Base-by-base conservation (phyloP, 2,113 vertebrate genomes). In the Phalacrocorax brasilianus region DNA sequence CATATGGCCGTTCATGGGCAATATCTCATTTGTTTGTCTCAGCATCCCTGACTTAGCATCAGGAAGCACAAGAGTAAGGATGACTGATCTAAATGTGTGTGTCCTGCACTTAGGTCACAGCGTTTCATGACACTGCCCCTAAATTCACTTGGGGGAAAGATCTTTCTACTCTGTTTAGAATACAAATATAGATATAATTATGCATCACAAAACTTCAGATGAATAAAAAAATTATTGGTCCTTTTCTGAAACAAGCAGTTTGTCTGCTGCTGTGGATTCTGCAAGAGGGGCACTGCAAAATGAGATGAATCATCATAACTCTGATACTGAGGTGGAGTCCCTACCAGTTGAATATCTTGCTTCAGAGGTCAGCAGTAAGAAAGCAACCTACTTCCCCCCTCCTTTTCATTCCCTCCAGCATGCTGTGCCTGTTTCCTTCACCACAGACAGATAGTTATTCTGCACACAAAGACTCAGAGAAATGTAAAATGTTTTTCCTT, bases 401-500 rank as follows among this genome's bases (percentile, higher is more conserved):
- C 24, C 8, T 82, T 72, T 89, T 82, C 14, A 66, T 68, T 7
- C 55, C 14, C 24, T 92, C 62, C 32, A 73, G 58, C 77, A 55
- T 85, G 47, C 19, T 42, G 35, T 42, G 92, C 17, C 52, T 68
- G 22, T 62, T 94, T 85, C 14, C 17, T 85, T 95, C 81, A 92
- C n/a, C 44, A 65, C 52, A 85, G 45, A n/a, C 44, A 74, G 87
- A 56, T 21, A 85, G 10, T 32, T 89, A 42, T 27, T 66, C 62
- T 88, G 50, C 45, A 59, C 35, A 88, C n/a, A 75, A 61, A 89
- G 84, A 68, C 70, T 58, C 33, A 18, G 61, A 91, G 81, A 93
- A 92, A 92, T 73, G 53, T 15, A 87, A 86, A 61, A 45, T 17
- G 2, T 35, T 91, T 95, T 93, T 81, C 96, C 94, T 95, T 97